A percentile compares a stretch with the other conserved stretches of the same genome.
These are phyloP conservation scores for Pyrrhosoma nymphula DNA, from an alignment of 2,888 invertebrate species.

Conservation along the genomic window DNA sequence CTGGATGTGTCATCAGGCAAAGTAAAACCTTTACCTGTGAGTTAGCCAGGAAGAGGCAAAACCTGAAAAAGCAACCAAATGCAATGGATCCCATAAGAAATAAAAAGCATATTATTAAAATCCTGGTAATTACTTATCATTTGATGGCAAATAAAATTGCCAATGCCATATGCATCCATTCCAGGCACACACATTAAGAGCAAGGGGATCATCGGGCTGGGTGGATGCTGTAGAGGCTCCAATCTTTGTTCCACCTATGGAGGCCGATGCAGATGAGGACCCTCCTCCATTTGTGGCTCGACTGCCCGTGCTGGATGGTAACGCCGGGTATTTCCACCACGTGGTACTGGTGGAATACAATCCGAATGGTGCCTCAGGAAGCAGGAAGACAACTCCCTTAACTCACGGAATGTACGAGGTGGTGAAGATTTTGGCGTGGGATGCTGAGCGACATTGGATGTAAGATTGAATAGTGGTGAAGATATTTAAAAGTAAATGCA, in stretches of 20 bases:
- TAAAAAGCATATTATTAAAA: too few relatives aligned
- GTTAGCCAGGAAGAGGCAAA: too few relatives aligned
- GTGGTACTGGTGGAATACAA: slow-evolving; percentile 75
- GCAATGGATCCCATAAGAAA: too few relatives aligned
- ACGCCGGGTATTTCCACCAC: slow-evolving; percentile 82
- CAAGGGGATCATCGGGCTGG: slow-evolving; percentile 75
- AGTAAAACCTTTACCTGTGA: too few relatives aligned
- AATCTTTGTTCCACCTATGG: slow-evolving; percentile 76
- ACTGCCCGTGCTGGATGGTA: slow-evolving; percentile 80
- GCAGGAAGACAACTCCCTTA: slow-evolving; percentile 79
- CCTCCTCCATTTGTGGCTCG: slow-evolving; percentile 78
- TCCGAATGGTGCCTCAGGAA: slow-evolving; percentile 71
- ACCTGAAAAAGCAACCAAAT: too few relatives aligned
- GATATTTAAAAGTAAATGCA: too few relatives aligned
- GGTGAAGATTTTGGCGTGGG: slow-evolving; percentile 88
- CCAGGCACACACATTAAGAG: slow-evolving; percentile 73
- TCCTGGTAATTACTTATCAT: too few relatives aligned
- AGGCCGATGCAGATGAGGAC: slow-evolving; percentile 71
- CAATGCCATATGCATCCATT: background rate
- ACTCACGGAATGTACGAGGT: slow-evolving; percentile 89
- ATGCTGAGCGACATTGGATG: slow-evolving; percentile 85
- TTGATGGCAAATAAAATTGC: too few relatives aligned
- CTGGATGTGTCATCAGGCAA: too few relatives aligned
- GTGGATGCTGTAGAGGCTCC: slow-evolving; percentile 76
- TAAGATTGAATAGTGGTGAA: too few relatives aligned